Evolutionary conservation across 53 echinoderm and acorn worm genomes (phyloP), one percentile per base, ranked within the genome.

Genomic region (Patiria pectinifera): DNA sequence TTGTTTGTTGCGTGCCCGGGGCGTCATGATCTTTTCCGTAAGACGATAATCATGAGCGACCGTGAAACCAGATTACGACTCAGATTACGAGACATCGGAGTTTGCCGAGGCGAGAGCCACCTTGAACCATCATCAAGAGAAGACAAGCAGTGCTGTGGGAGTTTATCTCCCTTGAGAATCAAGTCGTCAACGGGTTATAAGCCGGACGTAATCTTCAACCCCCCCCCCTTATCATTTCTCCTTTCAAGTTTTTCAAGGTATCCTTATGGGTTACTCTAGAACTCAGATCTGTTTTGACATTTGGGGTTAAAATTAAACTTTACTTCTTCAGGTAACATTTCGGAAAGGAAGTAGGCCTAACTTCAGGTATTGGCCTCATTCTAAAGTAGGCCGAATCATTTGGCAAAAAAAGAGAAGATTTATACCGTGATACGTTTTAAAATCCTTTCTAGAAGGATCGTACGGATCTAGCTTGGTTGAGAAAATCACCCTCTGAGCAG

Each of bases 11-110:
- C 16, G 23, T 62, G 85, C 85, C 85, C 26, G 19, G 69, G 70
- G 85, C 85, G 69, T 66, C 46, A 19, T 85, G 66, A 85, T 85
- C 69, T 18, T 63, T 35, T 85, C 66, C 47, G 8, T 86, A 86
- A 24, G 48, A 72, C 23, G 86, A 71, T 86, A 86, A 74, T 86
- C 86, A 86, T 86, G 86, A 49, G 86, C 71, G 86, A 75, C 86
- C 86, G 25, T 86, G 86, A 53, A 72, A 47, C 25, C 7, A 86
- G 86, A 86, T 86, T 75, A 86, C 48, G 14, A 4, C 14, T 72
- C 74, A 19, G 86, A 86, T 86, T 47, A 71, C 74, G n/a, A 62
- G 72, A 22, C 53, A 70, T 21, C 48, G n/a, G 49, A 4, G 74
- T 48, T 72, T 14, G n/a, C 11, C 46, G 44, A 49, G 69, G 53